Conservation (phyloP, 2,888 invertebrate genomes). For the Eretmocerus hayati region DNA sequence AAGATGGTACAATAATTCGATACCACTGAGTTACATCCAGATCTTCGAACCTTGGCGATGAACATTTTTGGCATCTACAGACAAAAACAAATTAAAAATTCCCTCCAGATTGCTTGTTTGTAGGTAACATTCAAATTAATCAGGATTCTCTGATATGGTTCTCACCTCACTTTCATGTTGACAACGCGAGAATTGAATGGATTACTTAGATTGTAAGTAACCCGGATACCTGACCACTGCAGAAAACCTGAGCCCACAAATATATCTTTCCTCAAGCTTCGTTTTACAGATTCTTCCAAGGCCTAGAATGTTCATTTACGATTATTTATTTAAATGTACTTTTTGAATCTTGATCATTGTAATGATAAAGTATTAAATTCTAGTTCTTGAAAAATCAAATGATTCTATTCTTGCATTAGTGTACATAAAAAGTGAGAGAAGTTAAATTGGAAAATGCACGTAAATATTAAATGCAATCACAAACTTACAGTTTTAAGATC, state of each 20-base stretch:
- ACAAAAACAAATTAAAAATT: not conserved
- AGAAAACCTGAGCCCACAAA: conserved; percentile 23
- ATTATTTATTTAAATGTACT: not conserved
- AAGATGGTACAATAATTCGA: conserved; percentile 54
- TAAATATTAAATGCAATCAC: not conserved
- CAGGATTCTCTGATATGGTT: too few species aligned
- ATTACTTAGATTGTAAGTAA: conserved; percentile 27
- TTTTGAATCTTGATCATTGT: not conserved
- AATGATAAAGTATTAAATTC: too few species aligned
- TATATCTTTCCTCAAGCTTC: conserved; percentile 7
- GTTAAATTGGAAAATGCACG: not conserved
- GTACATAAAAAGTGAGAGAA: too few species aligned
- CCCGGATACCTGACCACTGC: conserved; percentile 35
- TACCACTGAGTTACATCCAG: conserved; percentile 55
- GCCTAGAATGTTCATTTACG: conserved; percentile 20
- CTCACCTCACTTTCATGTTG: conserved; percentile 8
- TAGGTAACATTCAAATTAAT: too few species aligned
- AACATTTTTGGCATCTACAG: conserved; percentile 56
- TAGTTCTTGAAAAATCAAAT: too few species aligned
- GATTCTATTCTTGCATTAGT: too few species aligned
- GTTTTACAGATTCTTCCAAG: conserved; percentile 27
- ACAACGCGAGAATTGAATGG: conserved; percentile 12
- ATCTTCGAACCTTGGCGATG: conserved; percentile 56
- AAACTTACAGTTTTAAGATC: conserved; percentile 49
- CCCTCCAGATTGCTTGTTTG: not conserved